Conservation (phyloP, 2,888 invertebrate species). For the Rhagonycha fulva region DNA sequence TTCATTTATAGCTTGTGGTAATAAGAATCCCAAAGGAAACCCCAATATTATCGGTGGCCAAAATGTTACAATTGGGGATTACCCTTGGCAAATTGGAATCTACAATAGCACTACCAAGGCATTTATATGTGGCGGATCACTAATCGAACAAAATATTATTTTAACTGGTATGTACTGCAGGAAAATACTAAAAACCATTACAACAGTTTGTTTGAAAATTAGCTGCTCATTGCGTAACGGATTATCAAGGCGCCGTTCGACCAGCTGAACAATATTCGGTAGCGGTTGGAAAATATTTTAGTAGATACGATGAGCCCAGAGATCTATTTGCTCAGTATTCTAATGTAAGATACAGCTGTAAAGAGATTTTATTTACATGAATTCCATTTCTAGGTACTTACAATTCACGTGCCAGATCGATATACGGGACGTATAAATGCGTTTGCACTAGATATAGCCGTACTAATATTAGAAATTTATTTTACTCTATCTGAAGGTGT, state of each 20-base stretch:
- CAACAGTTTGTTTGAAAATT: background rate
- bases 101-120: background rate
- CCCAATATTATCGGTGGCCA: background rate
- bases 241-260: constrained; percentile 17
- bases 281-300: constrained; percentile 45
- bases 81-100: background rate
- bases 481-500: constrained; percentile 45
- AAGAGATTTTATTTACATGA: background rate
- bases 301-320: constrained; percentile 24
- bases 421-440: constrained; percentile 37
- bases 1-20: background rate
- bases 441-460: constrained; percentile 47
- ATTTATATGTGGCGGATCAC: background rate
- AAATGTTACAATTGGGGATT: background rate
- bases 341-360: background rate
- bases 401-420: constrained; percentile 32
- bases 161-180: background rate
- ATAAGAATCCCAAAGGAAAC: background rate
- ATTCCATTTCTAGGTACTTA: constrained; percentile 29
- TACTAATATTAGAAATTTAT: constrained; percentile 41
- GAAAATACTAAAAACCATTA: too few species aligned
- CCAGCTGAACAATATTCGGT: constrained; percentile 29
- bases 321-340: constrained; percentile 2
- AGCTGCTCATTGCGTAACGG: background rate
- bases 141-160: background rate